Evolutionary conservation across 2,113 vertebrate genomes (phyloP), one percentile per base, ranked within the genome.

Genomic region (Zingel zingel): DNA sequence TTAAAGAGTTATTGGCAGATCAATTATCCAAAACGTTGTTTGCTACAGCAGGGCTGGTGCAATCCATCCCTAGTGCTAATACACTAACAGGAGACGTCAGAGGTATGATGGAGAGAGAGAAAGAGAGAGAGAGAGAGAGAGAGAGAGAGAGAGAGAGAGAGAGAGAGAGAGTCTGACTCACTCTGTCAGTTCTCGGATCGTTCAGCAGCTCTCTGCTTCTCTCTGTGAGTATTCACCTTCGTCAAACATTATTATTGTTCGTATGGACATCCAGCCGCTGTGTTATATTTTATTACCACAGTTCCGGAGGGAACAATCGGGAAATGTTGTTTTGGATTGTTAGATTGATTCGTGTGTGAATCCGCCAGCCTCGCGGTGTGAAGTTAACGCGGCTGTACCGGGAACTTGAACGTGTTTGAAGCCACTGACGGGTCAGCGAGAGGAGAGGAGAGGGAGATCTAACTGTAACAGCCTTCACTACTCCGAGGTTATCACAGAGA

Each of bases 221-320:
- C 71, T 73, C 68, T 77, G 81, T 86, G 78, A 86, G 88, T 89
- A 84, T 86, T 0, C 61, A 71, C 70, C 74, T 69, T 76, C 63
- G 23, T 66, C 33, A n/a, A 9, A 39, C n/a, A 11, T 57, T 43
- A 21, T 75, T 27, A 21, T 27, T n/a, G 57, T 51, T 33, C 5
- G 3, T 5, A 45, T 58, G 1, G 23, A 19, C 69, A 14, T 18
- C 14, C 7, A 14, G 50, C 6, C 8, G 15, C 9, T 50, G 13
- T 45, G 45, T 61, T 36, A 5, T 5, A 2, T 15, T 21, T 43
- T 43, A 12, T 5, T 12, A 6, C 1, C 25, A 2, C 11, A n/a
- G 18, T 33, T 25, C 19, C 5, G 27, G 0, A 7, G 10, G 19
- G 0, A 12, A 0, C 2, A 23, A 8, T 30, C 2, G 39, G 39